Conservation (phyloP, 2,888 invertebrate genomes). For the Margaritifera margaritifera region DNA sequence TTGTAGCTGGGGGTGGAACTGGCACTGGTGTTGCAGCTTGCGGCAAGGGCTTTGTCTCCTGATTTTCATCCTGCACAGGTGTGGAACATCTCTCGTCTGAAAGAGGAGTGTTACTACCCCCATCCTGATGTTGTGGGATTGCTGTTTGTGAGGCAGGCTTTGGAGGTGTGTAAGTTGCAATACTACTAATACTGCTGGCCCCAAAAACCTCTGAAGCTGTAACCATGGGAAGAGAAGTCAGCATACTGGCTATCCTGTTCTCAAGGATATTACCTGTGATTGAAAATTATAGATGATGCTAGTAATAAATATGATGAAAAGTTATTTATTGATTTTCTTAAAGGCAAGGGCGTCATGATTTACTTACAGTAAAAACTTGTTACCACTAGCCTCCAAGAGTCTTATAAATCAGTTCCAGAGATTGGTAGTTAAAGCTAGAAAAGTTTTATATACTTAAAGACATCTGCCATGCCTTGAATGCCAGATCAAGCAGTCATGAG, state of each 20-base stretch:
- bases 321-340: no score
- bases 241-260: conserved; percentile 44
- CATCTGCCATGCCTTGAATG: no score
- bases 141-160: conserved; percentile 11
- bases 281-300: neutral
- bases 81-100: conserved; percentile 57
- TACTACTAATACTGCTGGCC: neutral
- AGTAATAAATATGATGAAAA: no score
- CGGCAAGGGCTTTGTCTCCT: conserved; percentile 21
- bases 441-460: no score
- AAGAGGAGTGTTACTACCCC: conserved; percentile 5
- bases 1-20: conserved; percentile 22
- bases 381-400: no score
- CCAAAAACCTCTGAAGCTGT: neutral
- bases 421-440: no score
- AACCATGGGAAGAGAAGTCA: conserved; percentile 40
- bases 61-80: conserved; percentile 62
- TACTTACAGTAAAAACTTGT: no score
- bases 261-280: conserved; percentile 37
- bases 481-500: no score
- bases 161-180: conserved; percentile 13
- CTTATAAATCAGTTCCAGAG: no score
- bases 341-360: no score
- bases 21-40: conserved; percentile 13
- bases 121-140: neutral